A percentile compares a stretch with the other conserved stretches of the same genome.
These are phyloP conservation scores for Vicugna pacos DNA, from an alignment of 2,113 vertebrate genomes.

Conservation along the genomic window DNA sequence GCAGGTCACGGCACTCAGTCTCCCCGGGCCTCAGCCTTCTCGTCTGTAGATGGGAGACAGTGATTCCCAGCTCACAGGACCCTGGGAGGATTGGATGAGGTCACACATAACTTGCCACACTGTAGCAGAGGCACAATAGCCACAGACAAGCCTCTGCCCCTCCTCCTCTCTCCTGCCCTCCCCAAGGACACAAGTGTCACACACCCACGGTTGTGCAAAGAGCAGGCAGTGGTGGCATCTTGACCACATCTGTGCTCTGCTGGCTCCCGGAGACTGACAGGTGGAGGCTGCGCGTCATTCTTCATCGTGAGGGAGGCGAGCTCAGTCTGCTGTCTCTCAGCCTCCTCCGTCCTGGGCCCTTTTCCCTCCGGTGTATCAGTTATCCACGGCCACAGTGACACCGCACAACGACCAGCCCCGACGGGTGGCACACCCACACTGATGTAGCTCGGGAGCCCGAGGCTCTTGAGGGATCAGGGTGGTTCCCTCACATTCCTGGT, in stretches of 20 bases:
- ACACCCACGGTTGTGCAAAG: neutral
- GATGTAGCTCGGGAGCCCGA: neutral
- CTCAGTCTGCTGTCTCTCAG: neutral
- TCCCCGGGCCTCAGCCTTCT: neutral
- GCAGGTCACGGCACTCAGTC: neutral
- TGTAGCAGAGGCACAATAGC: neutral
- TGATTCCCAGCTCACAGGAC: neutral
- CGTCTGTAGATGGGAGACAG: neutral
- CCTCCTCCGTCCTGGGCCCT: neutral
- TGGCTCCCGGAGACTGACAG: too few species aligned
- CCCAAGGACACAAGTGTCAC: too few species aligned
- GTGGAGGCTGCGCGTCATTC: neutral
- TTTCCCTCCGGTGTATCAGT: neutral
- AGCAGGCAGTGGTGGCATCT: neutral
- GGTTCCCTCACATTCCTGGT: neutral
- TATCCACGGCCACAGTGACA: neutral
- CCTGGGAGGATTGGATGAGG: neutral
- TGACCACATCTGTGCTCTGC: neutral
- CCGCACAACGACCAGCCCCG: too few species aligned
- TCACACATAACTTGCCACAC: neutral
- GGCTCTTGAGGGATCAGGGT: neutral
- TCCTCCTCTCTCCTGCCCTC: neutral
- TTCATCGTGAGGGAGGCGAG: neutral
- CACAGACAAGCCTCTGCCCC: neutral
- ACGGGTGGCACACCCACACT: too few species aligned